Evolutionary conservation across 92 coral and sea anemone genomes (phyloP).

Genomic region (Palythoa grandiflora): DNA sequence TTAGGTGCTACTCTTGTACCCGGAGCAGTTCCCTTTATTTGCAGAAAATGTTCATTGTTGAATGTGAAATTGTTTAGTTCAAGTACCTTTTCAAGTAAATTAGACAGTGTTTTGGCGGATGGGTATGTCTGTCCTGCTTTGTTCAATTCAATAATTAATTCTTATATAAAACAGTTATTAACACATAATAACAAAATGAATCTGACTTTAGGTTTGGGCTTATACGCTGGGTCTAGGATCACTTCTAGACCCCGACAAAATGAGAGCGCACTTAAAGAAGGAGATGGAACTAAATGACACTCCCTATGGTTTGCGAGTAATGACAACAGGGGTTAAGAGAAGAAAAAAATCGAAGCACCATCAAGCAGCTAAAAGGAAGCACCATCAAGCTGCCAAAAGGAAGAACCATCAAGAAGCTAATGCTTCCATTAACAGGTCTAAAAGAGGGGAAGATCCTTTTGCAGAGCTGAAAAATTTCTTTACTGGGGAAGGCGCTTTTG

Average conservation of each 20-base stretch:
- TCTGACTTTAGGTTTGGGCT: slow-evolving; percentile 78
- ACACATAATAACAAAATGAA: not conserved
- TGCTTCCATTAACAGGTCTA: not conserved
- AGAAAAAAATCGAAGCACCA: not conserved
- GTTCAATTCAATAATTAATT: too few species aligned
- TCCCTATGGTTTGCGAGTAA: slow-evolving; percentile 83
- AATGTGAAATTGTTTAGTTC: too few species aligned
- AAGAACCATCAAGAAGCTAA: not conserved
- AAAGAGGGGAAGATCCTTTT: slow-evolving; percentile 38
- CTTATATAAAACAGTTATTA: too few species aligned
- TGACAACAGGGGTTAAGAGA: slow-evolving; percentile 51
- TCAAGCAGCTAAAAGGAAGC: too few species aligned
- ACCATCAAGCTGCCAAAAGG: too few species aligned
- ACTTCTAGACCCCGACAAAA: slow-evolving; percentile 70
- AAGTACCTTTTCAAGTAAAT: too few species aligned
- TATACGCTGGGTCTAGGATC: slow-evolving; percentile 81
- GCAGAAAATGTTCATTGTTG: too few species aligned
- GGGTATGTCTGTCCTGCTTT: too few species aligned
- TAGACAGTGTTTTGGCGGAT: too few species aligned
- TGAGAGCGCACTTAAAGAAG: slow-evolving; percentile 72
- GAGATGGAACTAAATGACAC: slow-evolving; percentile 79
- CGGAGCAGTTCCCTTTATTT: too few species aligned
- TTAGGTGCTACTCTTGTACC: too few species aligned
- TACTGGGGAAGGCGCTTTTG: not conserved
- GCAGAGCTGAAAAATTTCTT: slow-evolving; percentile 37